Evolutionary conservation across 64 coral and sea anemone species (phyloP).

Genomic region (Trachythela sp.): DNA sequence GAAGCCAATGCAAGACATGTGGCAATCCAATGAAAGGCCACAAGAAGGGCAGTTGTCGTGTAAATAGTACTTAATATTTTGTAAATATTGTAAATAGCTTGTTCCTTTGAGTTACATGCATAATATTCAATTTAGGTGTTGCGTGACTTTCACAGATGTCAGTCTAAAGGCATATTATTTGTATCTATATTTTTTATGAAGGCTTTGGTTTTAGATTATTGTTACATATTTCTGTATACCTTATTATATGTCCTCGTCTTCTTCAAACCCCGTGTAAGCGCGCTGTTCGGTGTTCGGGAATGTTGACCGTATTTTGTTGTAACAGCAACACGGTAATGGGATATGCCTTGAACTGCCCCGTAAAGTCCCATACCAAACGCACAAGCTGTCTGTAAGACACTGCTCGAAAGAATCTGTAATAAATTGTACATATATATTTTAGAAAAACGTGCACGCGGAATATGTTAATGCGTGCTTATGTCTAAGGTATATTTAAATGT

Average conservation of each 20-base stretch:
- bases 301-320: conserved; percentile 10
- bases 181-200: too few species aligned
- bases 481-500: too few species aligned
- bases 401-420: conserved; percentile 31
- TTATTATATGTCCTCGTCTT: neutral
- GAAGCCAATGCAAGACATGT: neutral
- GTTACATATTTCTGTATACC: neutral
- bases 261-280: conserved; percentile 9
- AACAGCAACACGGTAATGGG: neutral
- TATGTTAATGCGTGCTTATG: neutral
- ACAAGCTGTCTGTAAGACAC: conserved; percentile 36
- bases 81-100: too few species aligned
- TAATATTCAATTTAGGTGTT: too few species aligned
- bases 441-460: neutral
- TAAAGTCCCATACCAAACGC: neutral
- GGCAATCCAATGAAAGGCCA: conserved; percentile 30
- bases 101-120: too few species aligned
- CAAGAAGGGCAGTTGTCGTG: neutral
- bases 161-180: too few species aligned
- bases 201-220: too few species aligned
- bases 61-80: neutral
- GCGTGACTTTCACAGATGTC: too few species aligned
- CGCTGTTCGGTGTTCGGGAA: neutral
- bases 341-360: neutral
- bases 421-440: neutral